Conservation (phyloP, 1,140 invertebrate species). For the Eumeta japonica region DNA sequence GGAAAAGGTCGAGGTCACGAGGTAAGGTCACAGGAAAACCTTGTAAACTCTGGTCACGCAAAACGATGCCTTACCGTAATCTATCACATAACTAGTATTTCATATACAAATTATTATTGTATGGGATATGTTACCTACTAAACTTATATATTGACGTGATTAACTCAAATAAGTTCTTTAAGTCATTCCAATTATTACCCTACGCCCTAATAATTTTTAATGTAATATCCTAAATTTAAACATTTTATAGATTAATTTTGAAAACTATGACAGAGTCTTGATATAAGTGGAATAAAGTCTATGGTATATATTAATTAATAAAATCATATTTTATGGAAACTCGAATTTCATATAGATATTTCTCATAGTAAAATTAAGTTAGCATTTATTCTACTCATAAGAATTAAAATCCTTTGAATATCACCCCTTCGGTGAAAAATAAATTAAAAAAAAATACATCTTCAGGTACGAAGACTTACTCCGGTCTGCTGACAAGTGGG, state of each 20-base stretch:
- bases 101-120: neutral
- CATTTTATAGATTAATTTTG: too few species aligned
- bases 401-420: neutral
- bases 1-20: constrained; percentile 68
- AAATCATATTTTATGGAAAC: too few species aligned
- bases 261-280: too few species aligned
- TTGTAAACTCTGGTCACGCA: neutral
- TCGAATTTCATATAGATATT: too few species aligned
- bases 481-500: constrained; percentile 60
- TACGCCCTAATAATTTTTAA: too few species aligned
- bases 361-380: neutral
- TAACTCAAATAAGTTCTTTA: too few species aligned
- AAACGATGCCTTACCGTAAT: neutral
- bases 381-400: neutral
- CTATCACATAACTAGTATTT: neutral
- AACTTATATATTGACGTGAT: neutral
- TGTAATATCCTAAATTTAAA: too few species aligned
- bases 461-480: constrained; percentile 62
- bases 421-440: neutral
- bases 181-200: too few species aligned
- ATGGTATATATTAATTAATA: too few species aligned
- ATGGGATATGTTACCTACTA: constrained; percentile 1
- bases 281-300: too few species aligned
- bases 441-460: constrained; percentile 6
- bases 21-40: constrained; percentile 55